These are phyloP conservation scores for Anastatus disparis DNA, from an alignment of 1,140 invertebrate genomes.

Conservation along the genomic window DNA sequence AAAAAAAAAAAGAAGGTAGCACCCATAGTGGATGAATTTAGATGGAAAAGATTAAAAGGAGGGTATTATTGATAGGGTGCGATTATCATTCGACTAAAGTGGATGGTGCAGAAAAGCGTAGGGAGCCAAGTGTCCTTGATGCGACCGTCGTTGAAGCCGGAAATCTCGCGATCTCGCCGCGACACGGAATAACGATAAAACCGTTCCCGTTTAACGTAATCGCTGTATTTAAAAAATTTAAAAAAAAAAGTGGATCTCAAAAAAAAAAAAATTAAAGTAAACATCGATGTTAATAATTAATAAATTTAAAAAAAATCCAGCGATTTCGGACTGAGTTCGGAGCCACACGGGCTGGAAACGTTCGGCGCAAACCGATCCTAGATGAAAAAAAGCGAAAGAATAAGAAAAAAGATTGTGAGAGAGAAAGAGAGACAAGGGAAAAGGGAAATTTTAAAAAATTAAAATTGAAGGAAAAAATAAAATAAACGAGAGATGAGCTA, in stretches of 20 bases:
- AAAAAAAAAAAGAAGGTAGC: slow-evolving; percentile 22
- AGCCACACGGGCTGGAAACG: slow-evolving; percentile 66
- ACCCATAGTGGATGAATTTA: slow-evolving; percentile 19
- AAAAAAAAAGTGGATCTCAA: no score
- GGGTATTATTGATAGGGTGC: slow-evolving; percentile 48
- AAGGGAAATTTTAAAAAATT: slow-evolving; percentile 25
- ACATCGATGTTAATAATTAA: slow-evolving; percentile 48
- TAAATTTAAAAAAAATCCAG: slow-evolving; percentile 46
- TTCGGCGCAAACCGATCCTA: slow-evolving; percentile 68
- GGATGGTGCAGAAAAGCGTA: slow-evolving; percentile 65
- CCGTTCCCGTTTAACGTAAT: slow-evolving; percentile 39
- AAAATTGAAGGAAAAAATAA: slow-evolving; percentile 40
- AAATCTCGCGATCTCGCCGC: slow-evolving; percentile 66
- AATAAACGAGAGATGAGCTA: slow-evolving; percentile 54
- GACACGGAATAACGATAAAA: slow-evolving; percentile 37
- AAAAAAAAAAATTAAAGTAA: slow-evolving; percentile 40
- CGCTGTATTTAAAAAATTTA: slow-evolving; percentile 9
- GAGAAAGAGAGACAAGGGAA: slow-evolving; percentile 46
- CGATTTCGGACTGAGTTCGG: slow-evolving; percentile 66
- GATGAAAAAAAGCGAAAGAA: slow-evolving; percentile 52
- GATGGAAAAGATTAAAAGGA: no score
- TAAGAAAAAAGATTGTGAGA: slow-evolving; percentile 38
- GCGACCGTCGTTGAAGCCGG: slow-evolving; percentile 68
- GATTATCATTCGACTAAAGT: slow-evolving; percentile 60
- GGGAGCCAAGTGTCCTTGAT: slow-evolving; percentile 69